These are phyloP conservation scores for Thereva unica DNA, from an alignment of 2,888 invertebrate genomes.

Conservation along the genomic window DNA sequence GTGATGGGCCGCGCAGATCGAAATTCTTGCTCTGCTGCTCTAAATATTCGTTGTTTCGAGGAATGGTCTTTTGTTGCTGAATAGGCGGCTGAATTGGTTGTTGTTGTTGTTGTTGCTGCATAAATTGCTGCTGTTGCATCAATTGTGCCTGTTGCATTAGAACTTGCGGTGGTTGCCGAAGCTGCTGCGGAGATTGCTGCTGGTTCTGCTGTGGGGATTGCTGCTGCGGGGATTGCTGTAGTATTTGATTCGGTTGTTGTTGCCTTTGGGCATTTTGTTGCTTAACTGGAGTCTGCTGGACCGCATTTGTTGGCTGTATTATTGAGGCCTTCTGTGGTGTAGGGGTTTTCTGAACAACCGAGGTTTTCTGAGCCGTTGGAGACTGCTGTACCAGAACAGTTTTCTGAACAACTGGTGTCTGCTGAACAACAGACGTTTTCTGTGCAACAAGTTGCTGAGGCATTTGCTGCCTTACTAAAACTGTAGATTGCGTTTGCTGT, in stretches of 20 bases:
- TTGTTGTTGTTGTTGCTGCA: constrained; percentile 35
- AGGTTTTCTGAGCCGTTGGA: not conserved
- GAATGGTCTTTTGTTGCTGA: constrained; percentile 47
- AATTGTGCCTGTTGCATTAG: constrained; percentile 22
- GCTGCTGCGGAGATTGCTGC: not conserved
- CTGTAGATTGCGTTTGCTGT: not conserved
- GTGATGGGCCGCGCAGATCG: constrained; percentile 59
- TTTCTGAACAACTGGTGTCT: constrained; percentile 13
- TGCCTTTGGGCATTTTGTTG: constrained; percentile 8
- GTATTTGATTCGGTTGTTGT: constrained; percentile 15
- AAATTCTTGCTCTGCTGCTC: constrained; percentile 47
- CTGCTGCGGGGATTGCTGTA: not conserved
- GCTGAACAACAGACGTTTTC: not conserved
- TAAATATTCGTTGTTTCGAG: constrained; percentile 47
- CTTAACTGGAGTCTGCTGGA: constrained; percentile 4
- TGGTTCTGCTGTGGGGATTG: constrained; percentile 6
- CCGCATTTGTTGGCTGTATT: not conserved
- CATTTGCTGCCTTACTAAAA: constrained; percentile 52
- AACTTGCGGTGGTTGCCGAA: not conserved
- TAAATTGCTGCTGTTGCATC: constrained; percentile 16
- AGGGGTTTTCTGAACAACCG: not conserved
- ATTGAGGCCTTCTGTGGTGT: not conserved
- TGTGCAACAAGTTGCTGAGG: constrained; percentile 40
- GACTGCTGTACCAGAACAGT: constrained; percentile 4
- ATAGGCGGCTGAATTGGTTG: constrained; percentile 38